Base-by-base conservation (phyloP, 2,888 invertebrate genomes). In the Hypomecis punctinalis region DNA sequence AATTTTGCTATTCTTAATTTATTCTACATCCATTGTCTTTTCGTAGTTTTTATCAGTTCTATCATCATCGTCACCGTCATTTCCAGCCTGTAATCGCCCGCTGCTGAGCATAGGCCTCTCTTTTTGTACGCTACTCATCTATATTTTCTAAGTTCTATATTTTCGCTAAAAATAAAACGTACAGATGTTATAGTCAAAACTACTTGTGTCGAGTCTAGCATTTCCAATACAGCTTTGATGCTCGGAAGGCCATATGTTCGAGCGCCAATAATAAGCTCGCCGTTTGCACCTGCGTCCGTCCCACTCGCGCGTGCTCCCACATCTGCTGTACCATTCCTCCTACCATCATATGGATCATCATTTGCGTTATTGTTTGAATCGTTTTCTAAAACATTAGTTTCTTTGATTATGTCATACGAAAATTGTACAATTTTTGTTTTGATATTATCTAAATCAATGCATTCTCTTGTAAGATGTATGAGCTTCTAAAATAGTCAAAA, bases 261-360 rank as follows among this genome's bases (percentile, higher is more conserved):
- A 72, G 72, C 75, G 80, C 82, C 82, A 82, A 83, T 83, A 83
- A 81, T 82, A 76, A 77, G 79, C 81, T 81, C 78, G 72, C 73
- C 71, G 76, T 78, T 82, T 77, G 83, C 92, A 91, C 90, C 92
- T 92, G 92, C 91, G 83, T 90, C 90, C 91, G 89, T 91, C 87
- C 83, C 79, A 78, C 85, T 81, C 89, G 90, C 91, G 85, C 91
- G 91, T 88, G 91, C 90, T 81, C 71, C 63, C 71, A 79, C 84
- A 76, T 75, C 77, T 70, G 67, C 67, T 64, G 53, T 69, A 71
- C 63, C 61, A 70, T 74, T 71, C 65, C 43, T 71, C 65, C 43
- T 45, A 39, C 40, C 60, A 35, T 56, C 60, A 60, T 51, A 59
- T 37, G 43, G 35, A 60, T 68, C 66, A 42, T 58, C 62, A 61